Evolutionary conservation across 1,140 invertebrate species (phyloP).

Genomic region (Drosophila ercepeae): DNA sequence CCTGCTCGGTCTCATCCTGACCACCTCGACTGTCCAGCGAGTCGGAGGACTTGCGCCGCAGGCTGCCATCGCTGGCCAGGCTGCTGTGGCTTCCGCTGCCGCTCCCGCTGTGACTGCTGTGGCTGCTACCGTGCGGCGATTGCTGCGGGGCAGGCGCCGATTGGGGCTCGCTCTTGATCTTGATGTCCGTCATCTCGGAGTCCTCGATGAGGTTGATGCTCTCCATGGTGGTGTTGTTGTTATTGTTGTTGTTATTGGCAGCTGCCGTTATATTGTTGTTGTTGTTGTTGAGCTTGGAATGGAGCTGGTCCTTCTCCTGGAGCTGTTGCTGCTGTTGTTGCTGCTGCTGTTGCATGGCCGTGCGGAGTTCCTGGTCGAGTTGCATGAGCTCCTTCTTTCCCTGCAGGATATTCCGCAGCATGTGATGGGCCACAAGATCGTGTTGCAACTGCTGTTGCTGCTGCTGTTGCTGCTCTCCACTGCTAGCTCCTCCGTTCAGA

Average conservation of each 20-base stretch:
- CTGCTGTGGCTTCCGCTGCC: conserved; percentile 50
- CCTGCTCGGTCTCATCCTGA: conserved; percentile 48
- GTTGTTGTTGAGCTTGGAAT: conserved; percentile 79
- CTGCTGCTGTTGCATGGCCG: conserved; percentile 84
- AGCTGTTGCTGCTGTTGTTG: conserved; percentile 86
- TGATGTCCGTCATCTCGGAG: conserved; percentile 70
- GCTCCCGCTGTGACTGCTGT: conserved; percentile 50
- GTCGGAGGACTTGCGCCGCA: conserved; percentile 74
- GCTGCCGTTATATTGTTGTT: conserved; percentile 79
- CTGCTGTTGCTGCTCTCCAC: conserved; percentile 54
- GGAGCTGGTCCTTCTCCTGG: conserved; percentile 85
- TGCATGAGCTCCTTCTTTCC: conserved; percentile 91
- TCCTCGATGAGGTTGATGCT: conserved; percentile 77
- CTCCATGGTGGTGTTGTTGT: conserved; percentile 82
- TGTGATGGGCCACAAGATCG: conserved; percentile 91
- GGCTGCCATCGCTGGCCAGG: conserved; percentile 57
- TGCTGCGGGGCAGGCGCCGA: conserved; percentile 41
- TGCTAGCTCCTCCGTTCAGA: conserved; percentile 68
- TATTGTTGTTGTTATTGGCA: conserved; percentile 61
- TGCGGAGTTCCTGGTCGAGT: conserved; percentile 86
- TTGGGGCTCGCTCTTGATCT: conserved; percentile 77
- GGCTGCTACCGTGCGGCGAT: conserved; percentile 65
- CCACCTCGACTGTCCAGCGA: conserved; percentile 55
- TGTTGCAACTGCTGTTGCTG: conserved; percentile 81
- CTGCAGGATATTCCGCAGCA: conserved; percentile 92